Evolutionary conservation across 2,797 vertebrate species (phyloP), one percentile per base, ranked within the genome.

Genomic region (Nannoperca australis): DNA sequence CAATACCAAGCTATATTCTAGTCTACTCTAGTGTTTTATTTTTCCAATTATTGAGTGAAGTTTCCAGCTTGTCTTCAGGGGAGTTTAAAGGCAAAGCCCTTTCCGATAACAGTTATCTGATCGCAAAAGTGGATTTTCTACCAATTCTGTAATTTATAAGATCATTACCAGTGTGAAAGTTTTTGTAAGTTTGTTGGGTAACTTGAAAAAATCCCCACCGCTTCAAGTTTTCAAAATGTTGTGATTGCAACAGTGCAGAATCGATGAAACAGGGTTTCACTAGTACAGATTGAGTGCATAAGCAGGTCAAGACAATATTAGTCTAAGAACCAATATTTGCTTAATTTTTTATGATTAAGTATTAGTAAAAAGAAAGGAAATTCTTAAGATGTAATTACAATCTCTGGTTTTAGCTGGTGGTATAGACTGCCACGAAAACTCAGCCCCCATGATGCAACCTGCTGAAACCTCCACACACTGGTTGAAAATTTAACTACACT

Each of bases 381-480:
- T 38, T 56, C 4, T 38, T 5, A 55, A 73, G 50, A 58, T 36
- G 32, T 54, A 67, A 71, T 81, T 58, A 78, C 38, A 66, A n/a
- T 40, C 11, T 62, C 51, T 78, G 56, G 20, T 18, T 69, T 64
- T 36, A 63, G 58, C 59, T 71, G 30, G 69, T 59, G 22, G 24
- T 42, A 76, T 36, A 53, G 42, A 45, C 67, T 63, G 24, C 30
- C 17, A 55, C 4, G 30, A 56, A 78, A 75, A 74, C 9, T 74
- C 54, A 63, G 47, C 32, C 22, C 18, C 58, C 36, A 66, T 92
- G 88, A 92, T 85, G 89, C 78, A 93, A 90, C 34, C 13, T 55
- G 60, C 71, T 77, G 87, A 88, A 92, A 91, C 56, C 54, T 73
- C 11, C 50, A 27, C 47, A 65, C 24, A 56, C 32, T 34, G 55